phyloP scores from a whole-genome alignment of 1,140 invertebrate species.

The Hyles euphorbiae region DNA sequence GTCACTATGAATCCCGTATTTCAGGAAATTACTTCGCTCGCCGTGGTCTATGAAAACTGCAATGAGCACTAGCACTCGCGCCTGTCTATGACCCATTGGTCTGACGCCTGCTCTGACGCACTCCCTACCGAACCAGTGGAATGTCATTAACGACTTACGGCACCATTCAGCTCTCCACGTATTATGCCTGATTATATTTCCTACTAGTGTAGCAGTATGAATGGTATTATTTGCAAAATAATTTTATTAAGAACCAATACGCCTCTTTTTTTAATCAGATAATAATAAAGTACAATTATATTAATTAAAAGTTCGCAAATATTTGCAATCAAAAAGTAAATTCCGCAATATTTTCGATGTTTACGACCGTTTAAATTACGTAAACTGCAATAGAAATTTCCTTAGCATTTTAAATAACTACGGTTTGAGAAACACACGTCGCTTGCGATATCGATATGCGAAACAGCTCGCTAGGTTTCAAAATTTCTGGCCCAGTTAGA shows the following conservation, averaged over 20 bases:
- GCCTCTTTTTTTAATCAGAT: too few species aligned
- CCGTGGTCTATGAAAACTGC: slow-evolving; percentile 43
- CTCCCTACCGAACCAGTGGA: slow-evolving; percentile 43
- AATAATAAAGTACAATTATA: too few species aligned
- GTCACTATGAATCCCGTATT: slow-evolving; percentile 69
- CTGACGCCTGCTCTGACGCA: slow-evolving; percentile 63
- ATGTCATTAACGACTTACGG: slow-evolving; percentile 63
- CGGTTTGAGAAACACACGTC: too few species aligned
- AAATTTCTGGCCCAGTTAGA: background rate
- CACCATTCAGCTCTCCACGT: slow-evolving; percentile 26
- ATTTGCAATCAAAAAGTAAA: background rate
- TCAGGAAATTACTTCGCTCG: slow-evolving; percentile 57
- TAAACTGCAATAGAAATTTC: too few species aligned
- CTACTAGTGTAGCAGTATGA: too few species aligned
- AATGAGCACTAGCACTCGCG: slow-evolving; percentile 36
- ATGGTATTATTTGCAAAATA: too few species aligned
- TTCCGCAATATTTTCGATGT: too few species aligned
- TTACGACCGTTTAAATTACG: too few species aligned
- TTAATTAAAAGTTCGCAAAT: too few species aligned
- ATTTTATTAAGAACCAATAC: too few species aligned
- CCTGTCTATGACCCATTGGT: slow-evolving; percentile 25
- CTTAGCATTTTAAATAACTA: too few species aligned
- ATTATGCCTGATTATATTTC: background rate
- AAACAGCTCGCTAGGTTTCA: background rate
- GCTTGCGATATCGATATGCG: too few species aligned